Evolutionary conservation across 2,888 invertebrate genomes (phyloP), one percentile per base, ranked within the genome.

Genomic region (Mesopsocus fuscifrons): DNA sequence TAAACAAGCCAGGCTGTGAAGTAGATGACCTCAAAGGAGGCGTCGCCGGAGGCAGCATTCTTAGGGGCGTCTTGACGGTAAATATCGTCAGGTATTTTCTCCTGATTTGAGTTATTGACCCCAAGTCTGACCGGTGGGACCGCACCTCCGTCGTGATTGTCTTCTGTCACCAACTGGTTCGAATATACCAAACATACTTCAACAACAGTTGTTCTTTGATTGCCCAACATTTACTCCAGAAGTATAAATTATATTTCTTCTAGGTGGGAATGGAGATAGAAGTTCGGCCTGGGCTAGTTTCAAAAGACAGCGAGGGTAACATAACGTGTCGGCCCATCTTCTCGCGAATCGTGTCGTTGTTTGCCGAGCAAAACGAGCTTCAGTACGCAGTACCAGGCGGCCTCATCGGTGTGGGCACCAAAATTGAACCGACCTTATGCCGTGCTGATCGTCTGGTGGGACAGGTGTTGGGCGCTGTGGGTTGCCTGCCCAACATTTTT

Each of bases 371-470:
- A 65, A 99, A 99, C 64, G 94, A 88, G 61, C 71, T 99, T 45
- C 92, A 95, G 62, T 98, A 85, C 64, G 98, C 98, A 17, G 98
- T 97, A 43, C 98, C 98, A 44, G 98, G 98, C 49, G 98, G 98
- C n/a, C 72, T 98, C 41, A 98, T 99, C 57, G 98, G 94, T 59
- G 97, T 98, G 18, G 98, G 98, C 50, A 98, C 97, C 3, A 91
- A 91, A 66, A 98, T 98, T 55, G 98, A 98, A 61, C 98, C 98
- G 2, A 98, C 97, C 1, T 69, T 99, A 41, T 99, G 98, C 60
- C 76, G 98, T 57, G 98, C 97, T 47, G 98, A 98, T 70, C 77
- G 97, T 57, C 74, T 98, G 58, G 98, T 99, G 2, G 98, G 98
- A 42, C 94, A 95, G 66, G 74, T 91, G 46, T 68, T 95, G 42